Evolutionary conservation across 2,888 invertebrate genomes (phyloP).

Genomic region (Thalpophila matura): DNA sequence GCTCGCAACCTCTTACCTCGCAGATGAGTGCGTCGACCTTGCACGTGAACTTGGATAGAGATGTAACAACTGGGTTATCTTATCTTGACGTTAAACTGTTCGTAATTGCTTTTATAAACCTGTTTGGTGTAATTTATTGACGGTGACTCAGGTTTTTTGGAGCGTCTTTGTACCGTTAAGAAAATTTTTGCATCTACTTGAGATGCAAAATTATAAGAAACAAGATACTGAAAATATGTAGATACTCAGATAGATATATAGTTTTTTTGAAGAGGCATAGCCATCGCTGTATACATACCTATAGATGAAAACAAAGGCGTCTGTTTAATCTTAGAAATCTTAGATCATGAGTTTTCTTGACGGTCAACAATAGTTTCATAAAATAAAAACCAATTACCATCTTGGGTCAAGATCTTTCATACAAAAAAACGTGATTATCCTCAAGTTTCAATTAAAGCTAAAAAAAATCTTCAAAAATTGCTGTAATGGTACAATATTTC

Average conservation of each 20-base stretch:
- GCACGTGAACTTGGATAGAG: conserved; percentile 59
- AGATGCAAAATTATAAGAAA: not conserved
- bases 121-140: conserved; percentile 51
- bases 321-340: not conserved
- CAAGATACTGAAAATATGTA: not conserved
- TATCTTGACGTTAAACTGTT: conserved; percentile 56
- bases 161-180: conserved; percentile 26
- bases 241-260: too few species aligned
- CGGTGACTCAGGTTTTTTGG: conserved; percentile 18
- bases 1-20: conserved; percentile 18
- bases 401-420: conserved; percentile 20
- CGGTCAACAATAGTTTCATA: not conserved
- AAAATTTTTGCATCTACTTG: conserved; percentile 15
- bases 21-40: conserved; percentile 58
- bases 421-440: conserved; percentile 29
- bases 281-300: too few species aligned
- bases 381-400: not conserved
- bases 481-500: too few species aligned
- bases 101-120: conserved; percentile 54
- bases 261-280: too few species aligned
- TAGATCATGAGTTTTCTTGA: not conserved
- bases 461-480: too few species aligned
- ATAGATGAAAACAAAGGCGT: not conserved
- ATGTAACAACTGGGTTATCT: conserved; percentile 61
- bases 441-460: conserved; percentile 14